phyloP scores from a whole-genome alignment of 2,113 vertebrate species.

The Condylura cristata region DNA sequence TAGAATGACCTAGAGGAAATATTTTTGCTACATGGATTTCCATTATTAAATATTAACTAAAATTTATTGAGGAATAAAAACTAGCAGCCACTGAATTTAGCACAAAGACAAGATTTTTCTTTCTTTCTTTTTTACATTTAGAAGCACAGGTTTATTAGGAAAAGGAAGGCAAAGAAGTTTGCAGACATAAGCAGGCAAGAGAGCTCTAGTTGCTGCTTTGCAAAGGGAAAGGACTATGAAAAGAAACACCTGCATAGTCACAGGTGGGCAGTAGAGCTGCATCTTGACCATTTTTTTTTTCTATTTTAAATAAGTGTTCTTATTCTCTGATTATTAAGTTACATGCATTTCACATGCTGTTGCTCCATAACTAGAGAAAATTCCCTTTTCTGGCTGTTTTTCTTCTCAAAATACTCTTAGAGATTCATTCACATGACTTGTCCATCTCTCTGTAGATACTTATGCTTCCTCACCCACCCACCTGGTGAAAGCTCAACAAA shows the following conservation, averaged over 20 bases:
- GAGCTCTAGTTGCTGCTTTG: no score
- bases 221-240: no score
- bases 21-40: slow-evolving; percentile 44
- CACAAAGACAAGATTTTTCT: background rate
- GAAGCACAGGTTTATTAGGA: no score
- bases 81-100: slow-evolving; percentile 7
- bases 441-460: background rate
- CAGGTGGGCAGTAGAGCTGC: no score
- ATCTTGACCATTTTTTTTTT: background rate
- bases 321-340: slow-evolving; percentile 6
- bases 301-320: background rate
- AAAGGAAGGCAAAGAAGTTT: no score
- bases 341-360: background rate
- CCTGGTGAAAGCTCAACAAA: background rate
- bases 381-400: background rate
- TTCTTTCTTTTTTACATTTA: no score
- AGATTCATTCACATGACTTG: background rate
- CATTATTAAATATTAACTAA: slow-evolving; percentile 45
- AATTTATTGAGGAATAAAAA: slow-evolving; percentile 38
- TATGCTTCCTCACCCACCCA: background rate
- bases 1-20: background rate
- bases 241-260: no score
- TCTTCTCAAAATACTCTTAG: background rate
- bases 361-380: background rate
- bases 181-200: no score